Percentiles rank a stretch among this genome's conserved stretches.
Evolutionary conservation across 2,888 invertebrate species (phyloP).

Genomic region (Pheosia gnoma): DNA sequence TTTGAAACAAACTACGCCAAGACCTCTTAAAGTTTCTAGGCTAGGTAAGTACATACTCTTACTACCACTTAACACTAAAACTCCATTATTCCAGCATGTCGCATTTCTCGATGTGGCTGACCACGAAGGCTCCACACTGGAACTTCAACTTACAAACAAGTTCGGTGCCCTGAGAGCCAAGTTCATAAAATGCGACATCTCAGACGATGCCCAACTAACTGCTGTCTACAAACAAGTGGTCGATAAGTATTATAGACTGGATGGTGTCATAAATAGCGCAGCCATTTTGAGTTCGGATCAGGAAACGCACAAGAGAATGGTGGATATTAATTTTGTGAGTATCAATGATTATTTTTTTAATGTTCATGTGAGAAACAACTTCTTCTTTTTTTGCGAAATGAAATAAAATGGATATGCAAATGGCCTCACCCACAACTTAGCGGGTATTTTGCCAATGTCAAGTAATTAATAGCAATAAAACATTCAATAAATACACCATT

Average conservation of each 20-base stretch:
- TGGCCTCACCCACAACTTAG: too few species aligned
- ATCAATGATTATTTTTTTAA: not conserved
- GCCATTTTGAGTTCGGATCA: slow-evolving; percentile 59
- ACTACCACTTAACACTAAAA: not conserved
- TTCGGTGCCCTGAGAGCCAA: slow-evolving; percentile 73
- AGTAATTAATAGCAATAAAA: too few species aligned
- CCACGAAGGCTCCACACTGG: slow-evolving; percentile 62
- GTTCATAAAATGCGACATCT: slow-evolving; percentile 76
- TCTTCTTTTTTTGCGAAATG: too few species aligned
- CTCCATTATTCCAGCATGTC: slow-evolving; percentile 62
- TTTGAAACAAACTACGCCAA: too few species aligned
- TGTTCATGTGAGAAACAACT: too few species aligned
- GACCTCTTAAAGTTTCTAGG: too few species aligned
- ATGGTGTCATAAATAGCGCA: slow-evolving; percentile 71
- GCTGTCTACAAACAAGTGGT: slow-evolving; percentile 65
- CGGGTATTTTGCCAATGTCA: too few species aligned
- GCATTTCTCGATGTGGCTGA: slow-evolving; percentile 70
- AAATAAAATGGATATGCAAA: too few species aligned
- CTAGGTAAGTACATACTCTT: too few species aligned
- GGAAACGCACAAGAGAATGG: slow-evolving; percentile 52
- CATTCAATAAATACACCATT: too few species aligned
- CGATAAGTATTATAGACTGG: slow-evolving; percentile 69
- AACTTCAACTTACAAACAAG: slow-evolving; percentile 61
- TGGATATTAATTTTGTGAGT: slow-evolving; percentile 74
- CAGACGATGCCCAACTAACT: slow-evolving; percentile 60